phyloP scores from a whole-genome alignment of 2,797 vertebrate species.

The Poeciliopsis gracilis region DNA sequence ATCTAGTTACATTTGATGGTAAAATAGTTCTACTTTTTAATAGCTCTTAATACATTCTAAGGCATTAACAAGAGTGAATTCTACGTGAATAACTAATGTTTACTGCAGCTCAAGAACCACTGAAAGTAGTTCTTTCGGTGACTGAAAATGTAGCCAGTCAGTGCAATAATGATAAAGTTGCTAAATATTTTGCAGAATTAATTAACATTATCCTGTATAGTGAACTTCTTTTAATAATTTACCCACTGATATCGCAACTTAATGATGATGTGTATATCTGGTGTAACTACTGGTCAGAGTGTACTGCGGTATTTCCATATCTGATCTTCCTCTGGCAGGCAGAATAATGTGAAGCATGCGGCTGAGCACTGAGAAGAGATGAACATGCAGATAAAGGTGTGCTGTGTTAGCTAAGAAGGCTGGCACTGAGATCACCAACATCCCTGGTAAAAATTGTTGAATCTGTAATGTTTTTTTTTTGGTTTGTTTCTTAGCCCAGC shows the following conservation, averaged over 20 bases:
- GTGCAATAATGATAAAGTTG: neutral
- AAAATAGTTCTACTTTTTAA: neutral
- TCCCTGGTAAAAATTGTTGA: neutral
- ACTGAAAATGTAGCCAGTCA: neutral
- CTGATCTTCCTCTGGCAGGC: neutral
- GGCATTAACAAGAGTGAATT: neutral
- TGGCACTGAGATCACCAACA: neutral
- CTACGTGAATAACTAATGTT: neutral
- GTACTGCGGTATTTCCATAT: neutral
- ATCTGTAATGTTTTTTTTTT: neutral
- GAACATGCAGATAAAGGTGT: neutral
- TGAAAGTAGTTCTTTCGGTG: neutral
- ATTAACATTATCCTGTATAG: neutral
- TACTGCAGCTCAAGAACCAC: neutral
- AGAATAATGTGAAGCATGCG: neutral
- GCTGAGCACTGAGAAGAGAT: neutral
- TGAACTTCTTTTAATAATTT: neutral
- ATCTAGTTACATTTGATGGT: neutral
- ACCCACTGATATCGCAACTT: neutral
- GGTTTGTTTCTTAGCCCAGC: neutral
- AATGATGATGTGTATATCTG: neutral
- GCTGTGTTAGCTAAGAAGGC: neutral
- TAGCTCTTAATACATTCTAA: neutral
- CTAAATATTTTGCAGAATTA: neutral
- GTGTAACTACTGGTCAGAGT: neutral